phyloP scores from a whole-genome alignment of 2,113 vertebrate species.

The Dicentrarchus labrax region DNA sequence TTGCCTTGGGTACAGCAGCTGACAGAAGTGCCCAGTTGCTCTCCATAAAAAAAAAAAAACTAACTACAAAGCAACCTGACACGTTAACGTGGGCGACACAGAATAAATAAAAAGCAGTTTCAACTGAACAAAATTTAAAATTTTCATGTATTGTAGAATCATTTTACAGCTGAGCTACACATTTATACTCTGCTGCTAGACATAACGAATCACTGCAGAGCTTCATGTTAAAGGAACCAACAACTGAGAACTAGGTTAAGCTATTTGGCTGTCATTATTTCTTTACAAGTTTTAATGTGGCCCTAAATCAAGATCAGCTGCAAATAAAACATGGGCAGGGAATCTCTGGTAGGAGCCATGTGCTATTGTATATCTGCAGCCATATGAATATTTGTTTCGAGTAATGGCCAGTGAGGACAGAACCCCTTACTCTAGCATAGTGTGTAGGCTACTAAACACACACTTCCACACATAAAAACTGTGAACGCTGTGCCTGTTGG shows the following conservation, averaged over 20 bases:
- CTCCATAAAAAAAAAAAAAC: slow-evolving; percentile 7
- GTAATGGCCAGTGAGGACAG: not conserved
- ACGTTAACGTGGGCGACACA: not conserved
- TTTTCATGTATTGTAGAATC: too few species aligned
- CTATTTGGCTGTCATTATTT: not conserved
- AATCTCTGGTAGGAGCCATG: not conserved
- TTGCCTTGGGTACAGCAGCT: not conserved
- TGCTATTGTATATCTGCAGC: slow-evolving; percentile 1
- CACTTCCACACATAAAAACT: slow-evolving; percentile 15
- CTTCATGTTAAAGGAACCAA: not conserved
- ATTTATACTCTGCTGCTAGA: not conserved
- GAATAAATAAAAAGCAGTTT: slow-evolving; percentile 7
- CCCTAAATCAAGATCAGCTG: not conserved
- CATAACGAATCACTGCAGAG: not conserved
- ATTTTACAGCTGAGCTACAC: not conserved
- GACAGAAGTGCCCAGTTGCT: slow-evolving; percentile 11
- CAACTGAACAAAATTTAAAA: not conserved
- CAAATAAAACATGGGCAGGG: slow-evolving; percentile 1
- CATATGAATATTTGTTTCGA: not conserved
- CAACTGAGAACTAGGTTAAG: not conserved
- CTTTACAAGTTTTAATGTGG: not conserved
- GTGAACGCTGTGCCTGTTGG: not conserved
- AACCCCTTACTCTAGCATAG: not conserved
- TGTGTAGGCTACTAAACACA: not conserved
- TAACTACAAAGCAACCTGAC: not conserved